phyloP scores from a whole-genome alignment of 92 coral and sea anemone genomes.

The Siderastrea radians region DNA sequence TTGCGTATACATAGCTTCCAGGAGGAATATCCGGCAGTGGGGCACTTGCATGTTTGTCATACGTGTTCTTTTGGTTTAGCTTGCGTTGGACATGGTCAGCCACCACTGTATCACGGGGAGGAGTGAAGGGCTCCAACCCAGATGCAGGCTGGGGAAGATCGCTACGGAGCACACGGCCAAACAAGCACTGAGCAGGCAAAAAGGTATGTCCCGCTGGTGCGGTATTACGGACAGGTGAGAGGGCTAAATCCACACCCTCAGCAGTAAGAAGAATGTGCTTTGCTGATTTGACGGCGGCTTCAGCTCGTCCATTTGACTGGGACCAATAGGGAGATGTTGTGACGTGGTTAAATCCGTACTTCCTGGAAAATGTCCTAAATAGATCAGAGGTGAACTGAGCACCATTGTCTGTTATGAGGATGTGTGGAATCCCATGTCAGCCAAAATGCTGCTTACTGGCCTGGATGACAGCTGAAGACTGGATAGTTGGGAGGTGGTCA shows the following conservation, averaged over 20 bases:
- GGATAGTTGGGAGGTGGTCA: conserved; percentile 34
- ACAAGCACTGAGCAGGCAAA: conserved; percentile 46
- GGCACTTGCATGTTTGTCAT: too few relatives aligned
- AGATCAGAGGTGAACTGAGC: not conserved
- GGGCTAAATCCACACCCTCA: conserved; percentile 18
- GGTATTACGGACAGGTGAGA: not conserved
- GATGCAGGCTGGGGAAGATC: conserved; percentile 55
- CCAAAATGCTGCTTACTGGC: conserved; percentile 53
- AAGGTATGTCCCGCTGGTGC: conserved; percentile 49
- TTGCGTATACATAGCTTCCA: too few relatives aligned
- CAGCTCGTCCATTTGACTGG: conserved; percentile 65
- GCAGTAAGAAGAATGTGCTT: conserved; percentile 58
- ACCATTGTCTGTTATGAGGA: not conserved
- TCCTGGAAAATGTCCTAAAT: conserved; percentile 16
- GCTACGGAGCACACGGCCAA: conserved; percentile 26
- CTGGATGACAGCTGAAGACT: conserved; percentile 30
- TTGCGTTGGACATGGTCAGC: conserved; percentile 37
- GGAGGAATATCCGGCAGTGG: too few relatives aligned
- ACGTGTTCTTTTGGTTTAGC: too few relatives aligned
- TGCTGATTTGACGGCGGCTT: conserved; percentile 64
- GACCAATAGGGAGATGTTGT: conserved; percentile 63
- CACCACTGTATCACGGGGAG: conserved; percentile 40
- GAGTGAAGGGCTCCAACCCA: conserved; percentile 37
- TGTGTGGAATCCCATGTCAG: conserved; percentile 42
- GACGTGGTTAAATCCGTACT: conserved; percentile 40